Conservation (phyloP, 2,888 invertebrate species). For the Dasypogon diadema region DNA sequence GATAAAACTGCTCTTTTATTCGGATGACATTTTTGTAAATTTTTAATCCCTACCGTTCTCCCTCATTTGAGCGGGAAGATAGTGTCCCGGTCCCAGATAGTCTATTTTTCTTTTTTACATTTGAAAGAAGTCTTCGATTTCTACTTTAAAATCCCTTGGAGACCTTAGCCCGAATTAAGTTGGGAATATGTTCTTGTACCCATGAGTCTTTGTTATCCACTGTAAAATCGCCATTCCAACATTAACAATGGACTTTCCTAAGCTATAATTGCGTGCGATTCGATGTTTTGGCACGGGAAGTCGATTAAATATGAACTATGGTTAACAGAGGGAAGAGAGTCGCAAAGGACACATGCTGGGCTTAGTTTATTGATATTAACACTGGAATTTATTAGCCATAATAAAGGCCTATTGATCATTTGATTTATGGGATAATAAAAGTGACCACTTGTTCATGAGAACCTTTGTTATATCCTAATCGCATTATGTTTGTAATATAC, state of each 20-base stretch:
- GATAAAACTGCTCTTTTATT: too few species aligned
- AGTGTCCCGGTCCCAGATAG: too few species aligned
- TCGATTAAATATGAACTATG: conserved; percentile 44
- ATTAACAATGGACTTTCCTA: conserved; percentile 22
- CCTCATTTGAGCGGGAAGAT: too few species aligned
- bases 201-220: conserved; percentile 1
- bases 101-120: too few species aligned
- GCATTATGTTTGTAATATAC: neutral
- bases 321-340: neutral
- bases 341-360: conserved; percentile 44
- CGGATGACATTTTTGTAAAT: too few species aligned
- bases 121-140: neutral
- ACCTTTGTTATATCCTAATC: conserved; percentile 32
- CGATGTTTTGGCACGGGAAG: conserved; percentile 43
- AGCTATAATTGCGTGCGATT: conserved; percentile 34
- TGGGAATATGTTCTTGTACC: conserved; percentile 3
- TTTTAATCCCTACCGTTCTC: too few species aligned
- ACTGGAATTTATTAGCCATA: conserved; percentile 44
- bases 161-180: conserved; percentile 12
- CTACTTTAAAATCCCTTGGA: neutral
- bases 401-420: conserved; percentile 46
- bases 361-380: conserved; percentile 50
- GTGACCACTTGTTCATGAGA: conserved; percentile 49
- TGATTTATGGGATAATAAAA: conserved; percentile 47
- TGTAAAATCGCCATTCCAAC: conserved; percentile 23